Base-by-base conservation (phyloP, 2,888 invertebrate species). In the Acanthoscelides obtectus region DNA sequence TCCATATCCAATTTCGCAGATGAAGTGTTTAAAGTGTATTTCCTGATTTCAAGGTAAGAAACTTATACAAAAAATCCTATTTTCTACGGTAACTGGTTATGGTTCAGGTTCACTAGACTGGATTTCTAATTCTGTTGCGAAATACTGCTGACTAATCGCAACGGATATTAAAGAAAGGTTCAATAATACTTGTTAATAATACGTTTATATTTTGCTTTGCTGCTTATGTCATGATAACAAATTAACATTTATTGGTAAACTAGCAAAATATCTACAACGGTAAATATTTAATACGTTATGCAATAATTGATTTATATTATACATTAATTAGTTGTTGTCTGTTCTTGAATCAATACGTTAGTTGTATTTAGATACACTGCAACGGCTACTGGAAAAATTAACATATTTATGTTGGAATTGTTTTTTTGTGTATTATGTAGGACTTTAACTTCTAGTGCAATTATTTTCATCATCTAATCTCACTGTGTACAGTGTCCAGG, bases 91-190 rank as follows among this genome's bases (percentile, higher is more conserved):
- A 68, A 69, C 70, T 73, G 72, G 72, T 72, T 72, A 69, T 64
- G 71, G 72, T 71, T 70, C 67, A 74, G 71, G 76, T 75, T 76
- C 76, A 76, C 72, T 75, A 72, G 72, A 74, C 76, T 68, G 72
- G 74, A 75, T 76, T 75, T 76, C 76, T 76, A 76, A 75, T 75
- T 76, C 73, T 69, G 75, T 75, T 73, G 74, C 69, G 71, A 73
- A 45, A 45, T 12, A 12, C 45, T 45, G 45, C 45, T 45, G 45
- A 45, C 45, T 45, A 45, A 45, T 45, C 45, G 45, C 45, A 4
- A 45, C 45, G 45, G 45, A 45, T 45, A 45, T 45, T 3, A 45
- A 12, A 45, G 45, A 45, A 45, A 4, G 45, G 45, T 45, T 45
- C 45, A 45, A 45, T 45, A 45, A 45, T 45, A 12, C 45, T 45